Percentiles rank a stretch among this genome's conserved stretches.
Conservation (phyloP, 2,797 vertebrate genomes). For the Syndactyla subalaris region DNA sequence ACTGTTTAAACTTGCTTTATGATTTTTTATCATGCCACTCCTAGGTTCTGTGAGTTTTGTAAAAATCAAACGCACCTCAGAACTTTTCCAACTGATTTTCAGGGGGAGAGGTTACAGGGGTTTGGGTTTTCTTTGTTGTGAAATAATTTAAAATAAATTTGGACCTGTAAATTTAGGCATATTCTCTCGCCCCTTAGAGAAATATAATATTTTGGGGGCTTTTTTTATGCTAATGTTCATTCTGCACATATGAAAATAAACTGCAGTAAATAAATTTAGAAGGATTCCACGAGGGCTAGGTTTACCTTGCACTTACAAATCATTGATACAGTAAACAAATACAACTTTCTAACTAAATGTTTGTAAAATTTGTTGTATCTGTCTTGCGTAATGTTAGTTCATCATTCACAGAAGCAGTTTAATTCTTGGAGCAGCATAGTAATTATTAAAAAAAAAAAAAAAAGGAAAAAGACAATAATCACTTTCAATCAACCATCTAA, state of each 20-base stretch:
- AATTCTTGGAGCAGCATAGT: neutral
- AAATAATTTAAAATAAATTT: neutral
- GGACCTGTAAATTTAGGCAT: neutral
- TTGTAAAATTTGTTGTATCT: neutral
- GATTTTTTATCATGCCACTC: neutral
- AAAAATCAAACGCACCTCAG: neutral
- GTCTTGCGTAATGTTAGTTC: neutral
- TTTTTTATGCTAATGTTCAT: neutral
- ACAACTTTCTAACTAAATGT: neutral
- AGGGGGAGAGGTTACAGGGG: rapidly evolving
- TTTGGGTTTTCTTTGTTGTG: neutral
- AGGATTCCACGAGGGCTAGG: neutral
- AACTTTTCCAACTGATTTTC: neutral
- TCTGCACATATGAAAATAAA: neutral
- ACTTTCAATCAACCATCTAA: neutral
- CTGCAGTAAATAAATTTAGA: neutral
- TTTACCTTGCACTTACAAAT: neutral
- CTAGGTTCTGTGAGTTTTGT: neutral
- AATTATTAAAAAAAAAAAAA: neutral
- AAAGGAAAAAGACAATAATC: neutral
- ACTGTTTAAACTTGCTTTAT: neutral
- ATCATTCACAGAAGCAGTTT: neutral
- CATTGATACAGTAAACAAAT: neutral
- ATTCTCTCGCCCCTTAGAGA: neutral
- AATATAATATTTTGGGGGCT: neutral